These are phyloP conservation scores for Xylota sylvarum DNA, from an alignment of 2,888 invertebrate genomes.

Conservation along the genomic window DNA sequence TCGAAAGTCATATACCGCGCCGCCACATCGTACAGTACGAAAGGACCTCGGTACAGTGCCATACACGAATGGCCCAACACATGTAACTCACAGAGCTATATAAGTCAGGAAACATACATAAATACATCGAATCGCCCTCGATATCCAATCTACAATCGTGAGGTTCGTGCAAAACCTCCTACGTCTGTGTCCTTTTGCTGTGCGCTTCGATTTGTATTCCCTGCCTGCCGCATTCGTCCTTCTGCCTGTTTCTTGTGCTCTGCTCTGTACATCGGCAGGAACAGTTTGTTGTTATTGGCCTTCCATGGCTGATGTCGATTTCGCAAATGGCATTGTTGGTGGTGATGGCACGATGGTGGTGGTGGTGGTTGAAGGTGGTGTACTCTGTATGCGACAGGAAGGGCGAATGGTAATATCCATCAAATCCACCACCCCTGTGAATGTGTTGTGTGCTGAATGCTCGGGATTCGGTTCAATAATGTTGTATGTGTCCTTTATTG, in stretches of 20 bases:
- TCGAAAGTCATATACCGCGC: conserved; percentile 64
- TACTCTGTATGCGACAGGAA: conserved; percentile 64
- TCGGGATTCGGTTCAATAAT: conserved; percentile 75
- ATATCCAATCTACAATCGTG: conserved; percentile 75
- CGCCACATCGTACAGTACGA: conserved; percentile 12
- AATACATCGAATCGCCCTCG: conserved; percentile 75
- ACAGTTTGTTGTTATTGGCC: conserved; percentile 75
- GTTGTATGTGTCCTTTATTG: conserved; percentile 77
- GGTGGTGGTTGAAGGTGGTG: conserved; percentile 55
- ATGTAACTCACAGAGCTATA: conserved; percentile 75
- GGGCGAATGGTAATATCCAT: conserved; percentile 77
- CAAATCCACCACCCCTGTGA: conserved; percentile 76
- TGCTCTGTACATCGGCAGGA: conserved; percentile 5
- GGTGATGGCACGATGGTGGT: conserved; percentile 55
- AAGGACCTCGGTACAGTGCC: conserved; percentile 69
- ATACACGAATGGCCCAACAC: conserved; percentile 74
- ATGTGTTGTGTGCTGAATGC: conserved; percentile 73
- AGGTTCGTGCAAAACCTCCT: conserved; percentile 76
- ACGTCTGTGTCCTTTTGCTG: conserved; percentile 69
- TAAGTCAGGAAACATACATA: conserved; percentile 75
- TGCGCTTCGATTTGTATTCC: conserved; percentile 68
- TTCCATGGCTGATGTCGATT: conserved; percentile 76
- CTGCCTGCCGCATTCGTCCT: conserved; percentile 32
- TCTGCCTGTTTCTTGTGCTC: background rate
- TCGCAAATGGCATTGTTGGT: conserved; percentile 75